Base-by-base conservation (phyloP, 2,888 invertebrate species). In the Drosophila gaucha region DNA sequence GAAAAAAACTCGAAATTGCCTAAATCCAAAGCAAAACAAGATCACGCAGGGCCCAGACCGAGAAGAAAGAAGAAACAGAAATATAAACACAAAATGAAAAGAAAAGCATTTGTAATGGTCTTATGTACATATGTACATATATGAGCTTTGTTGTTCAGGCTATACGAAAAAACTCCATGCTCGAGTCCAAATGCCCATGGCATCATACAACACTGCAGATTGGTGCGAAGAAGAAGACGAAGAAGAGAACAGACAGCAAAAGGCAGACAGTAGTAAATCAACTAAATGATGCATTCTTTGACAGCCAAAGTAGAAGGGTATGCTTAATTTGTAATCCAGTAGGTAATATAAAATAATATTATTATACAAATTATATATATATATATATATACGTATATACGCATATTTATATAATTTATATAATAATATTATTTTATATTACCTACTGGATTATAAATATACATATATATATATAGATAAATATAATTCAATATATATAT, bases 41-140 rank as follows among this genome's bases (percentile, higher is more conserved):
- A 82, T 88, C 88, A 86, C 83, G 79, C 79, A 54, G 54, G 66
- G 62, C 75, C 75, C 72, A 60, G 60, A 67, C 33, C 60, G 60
- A 44, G 26, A 54, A 41, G 54, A 31, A 50, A 35, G 31, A 24
- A 47, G 33, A 62, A 56, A 52, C 56, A 39, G 46, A 79, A 79
- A 67, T 69, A 86, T 69, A 88, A 86, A 80, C 66, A 68, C 59
- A 67, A 86, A 77, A 74, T 71, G 74, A 67, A 87, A 85, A 72
- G 68, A 79, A 83, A 88, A 83, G 56, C 86, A 87, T 89, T 78
- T 85, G 88, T 80, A 70, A 78, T 82, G 75, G 71, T 46, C 59
- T 79, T 76, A 63, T 51, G 47, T 30, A 8, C 6, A 5, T 30
- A 16, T 35, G 35, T 35, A 16, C 26, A 12, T 12, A 43, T 55